phyloP scores from a whole-genome alignment of 2,113 vertebrate genomes.

The Zosterops pallidus region DNA sequence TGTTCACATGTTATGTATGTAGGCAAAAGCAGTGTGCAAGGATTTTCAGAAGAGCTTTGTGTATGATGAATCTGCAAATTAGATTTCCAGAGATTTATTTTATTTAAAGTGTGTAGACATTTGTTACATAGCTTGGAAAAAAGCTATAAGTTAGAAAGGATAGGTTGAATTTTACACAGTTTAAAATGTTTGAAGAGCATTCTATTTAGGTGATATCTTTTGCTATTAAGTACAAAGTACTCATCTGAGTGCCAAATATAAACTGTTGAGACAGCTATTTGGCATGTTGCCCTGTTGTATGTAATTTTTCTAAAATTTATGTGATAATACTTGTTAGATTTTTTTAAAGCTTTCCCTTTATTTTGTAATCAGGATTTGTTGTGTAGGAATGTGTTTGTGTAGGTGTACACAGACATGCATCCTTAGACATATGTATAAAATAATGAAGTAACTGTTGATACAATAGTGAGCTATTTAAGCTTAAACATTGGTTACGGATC shows the following conservation, averaged over 20 bases:
- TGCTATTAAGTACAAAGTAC: background rate
- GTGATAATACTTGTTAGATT: background rate
- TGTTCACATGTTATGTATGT: background rate
- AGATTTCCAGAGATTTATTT: background rate
- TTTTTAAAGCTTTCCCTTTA: background rate
- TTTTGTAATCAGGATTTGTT: background rate
- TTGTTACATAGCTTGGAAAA: background rate
- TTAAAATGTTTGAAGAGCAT: conserved; percentile 7
- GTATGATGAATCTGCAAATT: background rate
- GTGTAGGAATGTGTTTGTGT: background rate
- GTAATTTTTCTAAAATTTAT: background rate
- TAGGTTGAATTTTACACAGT: background rate
- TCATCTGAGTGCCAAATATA: background rate
- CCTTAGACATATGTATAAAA: background rate
- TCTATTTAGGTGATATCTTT: background rate
- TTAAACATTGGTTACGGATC: background rate
- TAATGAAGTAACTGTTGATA: background rate
- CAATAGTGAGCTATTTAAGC: background rate
- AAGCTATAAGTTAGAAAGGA: background rate
- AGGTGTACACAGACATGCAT: background rate
- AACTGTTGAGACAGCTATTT: conserved; percentile 14
- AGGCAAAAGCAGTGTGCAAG: background rate
- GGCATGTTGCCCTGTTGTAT: background rate
- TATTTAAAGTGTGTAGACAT: background rate
- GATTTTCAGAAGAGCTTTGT: background rate